Evolutionary conservation across 1,140 invertebrate genomes (phyloP), one percentile per base, ranked within the genome.

Genomic region (Cheumatopsyche charites): DNA sequence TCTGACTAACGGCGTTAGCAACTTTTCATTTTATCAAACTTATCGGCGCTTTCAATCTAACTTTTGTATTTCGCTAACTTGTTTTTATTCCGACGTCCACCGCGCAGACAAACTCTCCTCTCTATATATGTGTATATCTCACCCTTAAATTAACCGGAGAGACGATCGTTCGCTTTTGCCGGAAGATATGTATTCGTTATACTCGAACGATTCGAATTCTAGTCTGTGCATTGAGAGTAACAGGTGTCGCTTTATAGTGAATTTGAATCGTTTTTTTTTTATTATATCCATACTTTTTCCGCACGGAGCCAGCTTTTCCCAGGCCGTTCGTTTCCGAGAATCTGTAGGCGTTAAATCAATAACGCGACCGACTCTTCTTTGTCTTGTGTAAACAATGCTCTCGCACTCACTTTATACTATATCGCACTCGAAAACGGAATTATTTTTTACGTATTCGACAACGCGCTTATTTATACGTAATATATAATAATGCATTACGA

Each of bases 11-110:
- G 42, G 26, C 67, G 47, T 58, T 58, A 43, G 67, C 41, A 74
- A 74, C 52, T 74, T 74, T 71, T 74, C 73, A 71, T 71, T 71
- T 74, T 74, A 74, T 71, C 68, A 62, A 62, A 74, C 63, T 67
- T 67, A 67, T 67, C 63, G 42, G 63, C 63, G 63, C 63, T 67
- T 67, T 67, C 63, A 67, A 67, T 67, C 63, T 67, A 67, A 67
- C 63, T 67, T 67, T 67, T 67, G 63, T 67, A 21, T 67, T 67
- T 42, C 63, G 63, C 63, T 67, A 67, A 67, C 63, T 67, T 49
- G 63, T 67, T 67, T 67, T 67, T 67, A 67, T 67, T 67, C 63
- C 29, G 47, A 4, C 13, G 47, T 15, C 19, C 19, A 21, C 19
- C 19, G 47, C 42, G 42, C 42, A 43, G 7, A 43, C 42, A 7